Percentiles rank a stretch among this genome's conserved stretches.
Conservation (phyloP, 2,797 vertebrate species). For the Micromesistius poutassou region DNA sequence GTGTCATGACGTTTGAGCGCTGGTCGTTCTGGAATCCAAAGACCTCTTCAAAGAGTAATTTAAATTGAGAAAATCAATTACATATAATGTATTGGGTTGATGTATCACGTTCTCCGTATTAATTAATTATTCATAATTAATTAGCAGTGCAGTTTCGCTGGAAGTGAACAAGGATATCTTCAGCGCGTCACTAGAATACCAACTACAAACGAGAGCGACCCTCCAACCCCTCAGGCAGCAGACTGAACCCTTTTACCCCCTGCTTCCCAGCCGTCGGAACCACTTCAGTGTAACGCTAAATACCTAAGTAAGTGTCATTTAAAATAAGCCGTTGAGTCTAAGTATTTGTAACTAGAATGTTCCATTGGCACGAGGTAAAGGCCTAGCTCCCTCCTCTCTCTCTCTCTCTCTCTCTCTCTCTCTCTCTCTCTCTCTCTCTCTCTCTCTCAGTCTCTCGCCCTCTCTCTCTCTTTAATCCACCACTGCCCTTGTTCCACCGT, state of each 20-base stretch:
- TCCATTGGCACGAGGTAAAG: neutral
- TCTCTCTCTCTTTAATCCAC: conserved; percentile 13
- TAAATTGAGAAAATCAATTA: neutral
- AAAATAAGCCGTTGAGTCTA: neutral
- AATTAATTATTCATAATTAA: conserved; percentile 1
- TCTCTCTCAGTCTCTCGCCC: neutral
- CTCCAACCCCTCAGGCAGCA: neutral
- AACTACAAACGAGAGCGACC: neutral
- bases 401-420: no score
- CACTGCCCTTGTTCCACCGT: conserved; percentile 23
- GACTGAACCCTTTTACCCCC: no score
- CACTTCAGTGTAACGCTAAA: no score
- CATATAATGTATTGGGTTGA: neutral
- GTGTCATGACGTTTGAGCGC: neutral
- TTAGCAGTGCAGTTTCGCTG: neutral
- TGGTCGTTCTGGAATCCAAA: neutral
- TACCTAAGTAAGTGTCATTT: neutral
- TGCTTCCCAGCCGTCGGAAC: no score
- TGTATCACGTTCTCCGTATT: neutral
- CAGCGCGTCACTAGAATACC: neutral
- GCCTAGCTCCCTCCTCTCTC: neutral
- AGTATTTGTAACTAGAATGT: neutral
- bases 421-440: no score
- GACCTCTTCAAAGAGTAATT: neutral
- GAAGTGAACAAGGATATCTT: neutral